Evolutionary conservation across 2,888 invertebrate species (phyloP), one percentile per base, ranked within the genome.

Genomic region (Brachyopa scutellaris): DNA sequence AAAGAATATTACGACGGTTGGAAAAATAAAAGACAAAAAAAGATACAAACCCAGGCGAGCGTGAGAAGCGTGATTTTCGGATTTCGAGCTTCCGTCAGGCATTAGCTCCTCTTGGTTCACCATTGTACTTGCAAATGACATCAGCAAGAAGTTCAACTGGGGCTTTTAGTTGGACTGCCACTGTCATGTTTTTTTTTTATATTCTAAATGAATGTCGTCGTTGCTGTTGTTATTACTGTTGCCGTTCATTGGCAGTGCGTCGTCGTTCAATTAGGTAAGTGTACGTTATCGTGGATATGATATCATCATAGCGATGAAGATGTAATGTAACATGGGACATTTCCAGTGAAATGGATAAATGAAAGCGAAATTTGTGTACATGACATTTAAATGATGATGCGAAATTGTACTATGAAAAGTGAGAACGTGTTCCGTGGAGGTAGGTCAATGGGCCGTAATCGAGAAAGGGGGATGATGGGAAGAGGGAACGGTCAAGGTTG

Each of bases 61-160:
- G 77, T 82, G 82, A 82, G 82, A 82, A 82, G 64, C 77, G 77
- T 77, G 82, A 77, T 77, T 77, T 77, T 66, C 72, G 77, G 77
- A 82, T 61, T 77, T 82, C 29, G 1, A 61, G 38, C 53, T 82
- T 82, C 82, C 82, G 82, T 72, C 82, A 77, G 70, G 29, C 47
- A 36, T 47, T 9, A 61, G 33, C 29, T 11, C 40, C 51, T 7
- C 33, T 8, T 15, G 45, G 21, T 23, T 8, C 17, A 51, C 31
- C 11, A 51, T 23, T 36, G 11, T n/a, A 29, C 21, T 38, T 70
- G 61, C 72, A 77, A 72, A 76, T 82, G 77, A 82, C 82, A 82
- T 82, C 82, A 82, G 64, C 77, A 13, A 64, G 33, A 62, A 40
- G 40, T 40, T 51, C 49, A 57, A 57, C 73, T 38, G 36, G 23